A percentile compares a stretch with the other conserved stretches of the same genome.
phyloP scores from a whole-genome alignment of 1,140 invertebrate species.

The Leptopilina boulardi region DNA sequence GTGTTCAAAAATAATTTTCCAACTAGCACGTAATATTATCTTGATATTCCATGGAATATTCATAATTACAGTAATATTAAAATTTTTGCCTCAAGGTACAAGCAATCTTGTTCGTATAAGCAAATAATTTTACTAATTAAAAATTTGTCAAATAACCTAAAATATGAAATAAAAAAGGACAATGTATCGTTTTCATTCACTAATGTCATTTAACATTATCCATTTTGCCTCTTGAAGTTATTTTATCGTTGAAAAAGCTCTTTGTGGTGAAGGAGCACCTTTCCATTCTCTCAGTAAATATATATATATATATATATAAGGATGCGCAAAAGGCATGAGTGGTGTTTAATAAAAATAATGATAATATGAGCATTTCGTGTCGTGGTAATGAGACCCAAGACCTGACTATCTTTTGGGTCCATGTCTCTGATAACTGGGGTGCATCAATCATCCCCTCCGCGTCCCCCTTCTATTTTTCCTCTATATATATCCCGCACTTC shows the following conservation, averaged over 20 bases:
- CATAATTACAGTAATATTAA: too few species aligned
- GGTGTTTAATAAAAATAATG: conserved; percentile 74
- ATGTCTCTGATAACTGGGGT: conserved; percentile 71
- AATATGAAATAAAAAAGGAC: neutral
- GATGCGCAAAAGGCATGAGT: conserved; percentile 48
- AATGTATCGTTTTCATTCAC: conserved; percentile 2
- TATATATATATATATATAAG: too few species aligned
- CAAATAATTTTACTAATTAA: too few species aligned
- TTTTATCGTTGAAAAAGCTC: conserved; percentile 29
- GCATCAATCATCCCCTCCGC: conserved; percentile 72
- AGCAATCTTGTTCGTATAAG: too few species aligned
- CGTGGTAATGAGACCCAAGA: conserved; percentile 70
- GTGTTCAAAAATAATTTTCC: too few species aligned
- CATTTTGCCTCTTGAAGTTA: neutral
- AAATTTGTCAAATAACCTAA: too few species aligned
- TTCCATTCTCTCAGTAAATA: conserved; percentile 12
- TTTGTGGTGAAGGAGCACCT: conserved; percentile 18
- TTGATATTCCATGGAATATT: too few species aligned
- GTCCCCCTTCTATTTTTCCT: too few species aligned
- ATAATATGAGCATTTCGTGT: conserved; percentile 76
- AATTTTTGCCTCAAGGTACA: too few species aligned
- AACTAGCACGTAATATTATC: too few species aligned
- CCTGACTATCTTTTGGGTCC: conserved; percentile 67
- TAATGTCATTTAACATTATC: conserved; percentile 17
- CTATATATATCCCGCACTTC: too few species aligned